These are phyloP conservation scores for Agrypnus murinus DNA, from an alignment of 2,888 invertebrate species.

Conservation along the genomic window DNA sequence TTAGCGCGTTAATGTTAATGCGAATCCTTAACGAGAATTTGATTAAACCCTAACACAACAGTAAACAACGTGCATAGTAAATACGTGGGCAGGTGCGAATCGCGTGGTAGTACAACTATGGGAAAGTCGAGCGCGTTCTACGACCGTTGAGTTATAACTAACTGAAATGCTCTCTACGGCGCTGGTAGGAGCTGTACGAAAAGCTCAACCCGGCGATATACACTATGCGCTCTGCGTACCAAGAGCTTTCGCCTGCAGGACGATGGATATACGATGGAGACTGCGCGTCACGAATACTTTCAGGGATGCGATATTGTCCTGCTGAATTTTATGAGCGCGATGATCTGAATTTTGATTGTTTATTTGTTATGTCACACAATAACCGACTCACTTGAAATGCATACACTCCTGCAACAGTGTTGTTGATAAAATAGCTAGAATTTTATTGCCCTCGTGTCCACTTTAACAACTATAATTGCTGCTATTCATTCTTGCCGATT, in stretches of 20 bases:
- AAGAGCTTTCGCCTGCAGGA: conserved; percentile 62
- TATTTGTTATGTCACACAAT: conserved; percentile 29
- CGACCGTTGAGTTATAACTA: conserved; percentile 58
- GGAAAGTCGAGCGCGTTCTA: conserved; percentile 54
- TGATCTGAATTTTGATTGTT: conserved; percentile 48
- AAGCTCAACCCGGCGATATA: conserved; percentile 56
- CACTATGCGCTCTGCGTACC: conserved; percentile 59
- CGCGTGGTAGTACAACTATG: conserved; percentile 48
- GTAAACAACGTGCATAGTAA: conserved; percentile 36
- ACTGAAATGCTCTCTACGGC: conserved; percentile 57
- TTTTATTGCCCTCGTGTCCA: conserved; percentile 12
- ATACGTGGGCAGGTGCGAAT: conserved; percentile 37
- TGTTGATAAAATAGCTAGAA: conserved; percentile 6
- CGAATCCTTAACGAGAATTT: conserved; percentile 16
- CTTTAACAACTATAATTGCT: conserved; percentile 3
- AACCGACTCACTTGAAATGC: not conserved
- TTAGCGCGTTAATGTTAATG: conserved; percentile 26
- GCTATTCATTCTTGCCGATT: not conserved
- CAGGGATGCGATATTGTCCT: conserved; percentile 42
- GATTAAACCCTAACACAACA: conserved; percentile 12
- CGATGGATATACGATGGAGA: conserved; percentile 54
- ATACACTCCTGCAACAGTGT: not conserved
- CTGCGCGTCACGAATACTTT: conserved; percentile 27
- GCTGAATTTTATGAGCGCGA: conserved; percentile 42
- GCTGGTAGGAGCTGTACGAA: conserved; percentile 57